phyloP scores from a whole-genome alignment of 92 coral and sea anemone genomes.

The Zoanthus solanderi region DNA sequence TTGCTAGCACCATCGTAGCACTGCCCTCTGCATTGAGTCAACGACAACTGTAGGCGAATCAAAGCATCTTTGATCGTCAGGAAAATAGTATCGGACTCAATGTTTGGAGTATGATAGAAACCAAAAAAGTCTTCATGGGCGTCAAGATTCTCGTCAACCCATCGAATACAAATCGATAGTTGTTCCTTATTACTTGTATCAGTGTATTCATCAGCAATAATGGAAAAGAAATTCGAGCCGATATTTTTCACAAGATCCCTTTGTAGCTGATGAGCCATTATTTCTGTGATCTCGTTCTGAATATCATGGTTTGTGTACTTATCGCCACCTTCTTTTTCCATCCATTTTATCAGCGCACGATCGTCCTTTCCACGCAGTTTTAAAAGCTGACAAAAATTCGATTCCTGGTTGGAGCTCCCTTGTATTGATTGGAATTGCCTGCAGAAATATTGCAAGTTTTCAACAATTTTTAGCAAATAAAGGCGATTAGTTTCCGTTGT shows the following conservation, averaged over 20 bases:
- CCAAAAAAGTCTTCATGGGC: slow-evolving; percentile 64
- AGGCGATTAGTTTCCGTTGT: slow-evolving; percentile 61
- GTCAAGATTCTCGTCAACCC: slow-evolving; percentile 61
- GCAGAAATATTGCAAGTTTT: slow-evolving; percentile 59
- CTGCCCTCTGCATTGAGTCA: slow-evolving; percentile 39
- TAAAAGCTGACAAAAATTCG: slow-evolving; percentile 56
- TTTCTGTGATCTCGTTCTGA: slow-evolving; percentile 47
- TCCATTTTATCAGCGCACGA: slow-evolving; percentile 52
- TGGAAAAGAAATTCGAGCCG: slow-evolving; percentile 55
- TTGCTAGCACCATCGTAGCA: slow-evolving; percentile 36
- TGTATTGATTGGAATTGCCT: slow-evolving; percentile 57
- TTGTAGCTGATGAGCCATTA: slow-evolving; percentile 59
- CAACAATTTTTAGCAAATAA: slow-evolving; percentile 52
- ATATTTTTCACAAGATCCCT: slow-evolving; percentile 55
- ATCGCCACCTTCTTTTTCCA: slow-evolving; percentile 59
- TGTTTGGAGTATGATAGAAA: slow-evolving; percentile 45
- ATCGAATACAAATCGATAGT: slow-evolving; percentile 54
- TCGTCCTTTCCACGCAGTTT: slow-evolving; percentile 64
- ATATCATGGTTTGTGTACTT: neutral
- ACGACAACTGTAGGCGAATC: slow-evolving; percentile 49
- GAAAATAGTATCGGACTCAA: slow-evolving; percentile 46
- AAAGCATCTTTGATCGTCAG: slow-evolving; percentile 48
- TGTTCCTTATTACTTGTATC: slow-evolving; percentile 47
- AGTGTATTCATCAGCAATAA: slow-evolving; percentile 66
- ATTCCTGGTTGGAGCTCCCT: slow-evolving; percentile 51